Conservation (phyloP, 2,888 invertebrate species). For the Mantis religiosa region DNA sequence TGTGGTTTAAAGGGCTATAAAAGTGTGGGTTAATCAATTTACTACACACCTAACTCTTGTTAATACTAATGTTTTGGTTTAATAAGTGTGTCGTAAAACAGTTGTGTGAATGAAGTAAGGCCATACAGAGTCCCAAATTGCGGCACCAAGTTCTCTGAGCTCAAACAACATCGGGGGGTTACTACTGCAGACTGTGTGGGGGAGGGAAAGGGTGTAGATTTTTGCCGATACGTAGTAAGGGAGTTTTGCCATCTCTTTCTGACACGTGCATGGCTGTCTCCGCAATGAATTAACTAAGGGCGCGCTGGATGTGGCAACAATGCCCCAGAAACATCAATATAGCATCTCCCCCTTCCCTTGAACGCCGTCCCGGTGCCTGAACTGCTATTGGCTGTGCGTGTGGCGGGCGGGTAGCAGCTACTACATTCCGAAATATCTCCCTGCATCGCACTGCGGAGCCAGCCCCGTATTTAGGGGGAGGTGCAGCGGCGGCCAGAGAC, state of each 20-base stretch:
- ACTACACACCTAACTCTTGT: no score
- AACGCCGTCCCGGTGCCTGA: not conserved
- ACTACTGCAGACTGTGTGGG: not conserved
- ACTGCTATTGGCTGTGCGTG: not conserved
- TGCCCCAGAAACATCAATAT: conserved; percentile 25
- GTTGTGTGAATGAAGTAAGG: no score
- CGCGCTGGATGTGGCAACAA: conserved; percentile 21
- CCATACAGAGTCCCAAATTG: no score
- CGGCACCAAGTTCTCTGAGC: not conserved
- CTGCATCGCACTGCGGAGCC: not conserved
- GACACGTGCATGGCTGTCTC: not conserved
- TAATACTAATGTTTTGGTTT: no score
- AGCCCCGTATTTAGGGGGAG: not conserved
- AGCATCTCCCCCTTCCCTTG: conserved; percentile 16
- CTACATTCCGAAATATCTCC: not conserved
- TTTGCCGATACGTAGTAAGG: not conserved
- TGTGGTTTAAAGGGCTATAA: no score
- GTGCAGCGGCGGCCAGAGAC: not conserved
- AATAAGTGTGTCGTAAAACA: no score
- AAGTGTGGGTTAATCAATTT: no score
- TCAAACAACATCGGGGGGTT: not conserved
- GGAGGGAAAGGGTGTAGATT: not conserved
- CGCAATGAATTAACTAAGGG: conserved; percentile 16
- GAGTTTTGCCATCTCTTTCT: not conserved
- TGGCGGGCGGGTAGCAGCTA: not conserved